Evolutionary conservation across 1,140 invertebrate species (phyloP).

Genomic region (Dolichoris vasculosae): DNA sequence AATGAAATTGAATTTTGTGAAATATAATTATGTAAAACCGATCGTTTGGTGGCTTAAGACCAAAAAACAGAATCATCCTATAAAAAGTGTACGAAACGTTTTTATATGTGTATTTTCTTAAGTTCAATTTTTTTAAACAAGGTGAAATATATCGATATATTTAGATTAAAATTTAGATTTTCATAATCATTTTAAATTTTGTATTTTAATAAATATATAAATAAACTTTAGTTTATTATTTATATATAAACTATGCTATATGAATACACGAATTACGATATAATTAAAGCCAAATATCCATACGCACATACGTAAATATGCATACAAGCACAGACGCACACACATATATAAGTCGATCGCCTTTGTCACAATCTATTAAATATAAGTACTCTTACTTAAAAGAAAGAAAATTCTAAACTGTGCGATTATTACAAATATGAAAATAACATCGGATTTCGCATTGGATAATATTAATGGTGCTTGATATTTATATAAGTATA

Average conservation of each 20-base stretch:
- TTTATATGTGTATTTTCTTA: neutral
- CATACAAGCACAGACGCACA: neutral
- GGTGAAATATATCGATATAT: too few relatives aligned
- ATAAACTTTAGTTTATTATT: neutral
- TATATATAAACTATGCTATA: neutral
- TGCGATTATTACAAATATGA: neutral
- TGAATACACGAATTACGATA: neutral
- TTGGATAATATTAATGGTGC: neutral
- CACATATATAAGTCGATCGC: neutral
- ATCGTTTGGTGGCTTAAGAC: neutral
- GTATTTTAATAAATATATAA: too few relatives aligned
- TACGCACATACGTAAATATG: too few relatives aligned
- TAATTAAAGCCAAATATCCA: neutral
- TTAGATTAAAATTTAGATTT: neutral
- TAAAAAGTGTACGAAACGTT: neutral
- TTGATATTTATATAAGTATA: neutral
- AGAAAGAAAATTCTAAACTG: neutral
- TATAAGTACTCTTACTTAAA: neutral
- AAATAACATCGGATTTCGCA: neutral
- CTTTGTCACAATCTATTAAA: neutral
- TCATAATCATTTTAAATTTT: too few relatives aligned
- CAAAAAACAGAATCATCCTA: neutral
- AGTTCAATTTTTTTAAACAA: neutral
- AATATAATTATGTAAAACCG: neutral
- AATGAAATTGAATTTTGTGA: neutral